These are phyloP conservation scores for Archegozetes longisetosus DNA, from an alignment of 1,140 invertebrate species.

Conservation along the genomic window DNA sequence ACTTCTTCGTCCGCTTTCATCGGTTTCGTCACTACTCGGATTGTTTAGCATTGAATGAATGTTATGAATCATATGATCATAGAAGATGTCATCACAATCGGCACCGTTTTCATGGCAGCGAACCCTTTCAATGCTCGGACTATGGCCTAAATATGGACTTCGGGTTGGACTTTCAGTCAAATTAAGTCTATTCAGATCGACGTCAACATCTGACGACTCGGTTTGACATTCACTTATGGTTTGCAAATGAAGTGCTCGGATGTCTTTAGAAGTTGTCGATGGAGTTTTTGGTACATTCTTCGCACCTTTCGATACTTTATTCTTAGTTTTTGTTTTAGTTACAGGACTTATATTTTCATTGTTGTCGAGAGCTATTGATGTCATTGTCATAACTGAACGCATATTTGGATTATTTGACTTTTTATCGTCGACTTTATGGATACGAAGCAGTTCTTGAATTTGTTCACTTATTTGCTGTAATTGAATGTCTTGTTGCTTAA, in stretches of 20 bases:
- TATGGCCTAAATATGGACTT: not conserved
- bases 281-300: not conserved
- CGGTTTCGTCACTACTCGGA: not conserved
- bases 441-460: constrained; percentile 10
- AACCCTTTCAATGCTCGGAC: not conserved
- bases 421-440: not conserved
- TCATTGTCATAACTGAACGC: not conserved
- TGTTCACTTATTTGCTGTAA: constrained; percentile 11
- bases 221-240: not conserved
- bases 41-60: constrained; percentile 6
- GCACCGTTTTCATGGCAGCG: not conserved
- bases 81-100: not conserved
- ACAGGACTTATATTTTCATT: not conserved
- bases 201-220: not conserved
- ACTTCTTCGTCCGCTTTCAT: not conserved
- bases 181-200: not conserved
- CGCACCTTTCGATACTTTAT: no score
- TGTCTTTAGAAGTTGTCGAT: not conserved
- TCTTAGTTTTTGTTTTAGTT: not conserved
- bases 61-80: not conserved
- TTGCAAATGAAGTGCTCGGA: not conserved
- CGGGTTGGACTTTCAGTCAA: not conserved
- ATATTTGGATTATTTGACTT: not conserved
- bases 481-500: constrained; percentile 1
- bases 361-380: not conserved